phyloP scores from a whole-genome alignment of 2,113 vertebrate species.

The Varanus komodoensis region DNA sequence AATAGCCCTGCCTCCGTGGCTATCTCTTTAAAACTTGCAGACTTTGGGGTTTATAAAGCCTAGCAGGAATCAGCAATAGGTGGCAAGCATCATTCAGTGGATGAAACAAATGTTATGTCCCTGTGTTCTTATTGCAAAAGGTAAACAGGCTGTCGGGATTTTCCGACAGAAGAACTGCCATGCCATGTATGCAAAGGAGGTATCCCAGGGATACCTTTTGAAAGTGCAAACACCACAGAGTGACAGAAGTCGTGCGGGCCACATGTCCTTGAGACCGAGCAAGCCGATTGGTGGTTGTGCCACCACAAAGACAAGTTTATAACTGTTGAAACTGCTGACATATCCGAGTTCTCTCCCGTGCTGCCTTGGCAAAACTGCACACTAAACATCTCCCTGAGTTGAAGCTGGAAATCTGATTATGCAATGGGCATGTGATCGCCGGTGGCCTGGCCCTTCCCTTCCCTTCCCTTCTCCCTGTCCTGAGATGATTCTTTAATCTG shows the following conservation, averaged over 20 bases:
- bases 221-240: background rate
- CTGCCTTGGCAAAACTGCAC: accelerated
- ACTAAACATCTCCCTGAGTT: background rate
- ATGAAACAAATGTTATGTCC: background rate
- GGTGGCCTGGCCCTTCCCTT: background rate
- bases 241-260: background rate
- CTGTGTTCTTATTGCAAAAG: background rate
- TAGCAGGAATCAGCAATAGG: background rate
- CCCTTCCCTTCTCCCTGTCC: constrained; percentile 25
- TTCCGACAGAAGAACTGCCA: background rate
- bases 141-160: background rate
- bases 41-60: background rate
- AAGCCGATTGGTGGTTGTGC: background rate
- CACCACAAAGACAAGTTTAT: background rate
- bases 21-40: background rate
- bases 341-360: background rate
- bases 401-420: constrained; percentile 18
- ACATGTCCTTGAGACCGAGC: background rate
- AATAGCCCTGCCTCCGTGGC: background rate
- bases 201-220: background rate
- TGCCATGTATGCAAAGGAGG: background rate
- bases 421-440: background rate
- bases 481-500: constrained; percentile 64
- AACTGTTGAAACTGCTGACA: background rate
- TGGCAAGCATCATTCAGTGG: background rate